Conservation (phyloP, 2,113 vertebrate species). For the Pelusios castaneus region DNA sequence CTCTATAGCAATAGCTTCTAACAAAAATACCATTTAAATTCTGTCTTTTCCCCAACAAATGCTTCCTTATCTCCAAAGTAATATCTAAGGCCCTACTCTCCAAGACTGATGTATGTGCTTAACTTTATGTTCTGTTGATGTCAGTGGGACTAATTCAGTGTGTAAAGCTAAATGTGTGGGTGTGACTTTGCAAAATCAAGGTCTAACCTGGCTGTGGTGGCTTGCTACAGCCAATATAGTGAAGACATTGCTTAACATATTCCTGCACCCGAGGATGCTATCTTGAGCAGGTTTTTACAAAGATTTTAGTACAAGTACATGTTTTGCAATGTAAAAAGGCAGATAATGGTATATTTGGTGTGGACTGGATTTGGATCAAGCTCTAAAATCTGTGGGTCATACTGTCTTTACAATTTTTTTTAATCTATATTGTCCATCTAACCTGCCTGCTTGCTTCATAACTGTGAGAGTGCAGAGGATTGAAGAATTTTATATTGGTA, state of each 20-base stretch:
- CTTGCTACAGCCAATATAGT: background rate
- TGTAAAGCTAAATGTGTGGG: too few species aligned
- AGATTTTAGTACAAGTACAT: too few species aligned
- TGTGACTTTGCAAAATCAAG: background rate
- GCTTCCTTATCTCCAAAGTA: background rate
- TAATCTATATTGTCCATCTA: background rate
- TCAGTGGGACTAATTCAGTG: too few species aligned
- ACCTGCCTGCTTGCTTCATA: background rate
- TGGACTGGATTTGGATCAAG: too few species aligned
- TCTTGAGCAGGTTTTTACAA: too few species aligned
- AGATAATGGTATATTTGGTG: too few species aligned
- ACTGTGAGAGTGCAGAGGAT: background rate
- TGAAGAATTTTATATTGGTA: too few species aligned
- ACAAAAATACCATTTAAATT: constrained; percentile 20
- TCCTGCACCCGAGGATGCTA: background rate
- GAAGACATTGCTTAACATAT: background rate
- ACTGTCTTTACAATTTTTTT: background rate
- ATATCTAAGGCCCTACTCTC: background rate
- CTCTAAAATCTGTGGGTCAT: background rate
- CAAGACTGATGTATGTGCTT: background rate
- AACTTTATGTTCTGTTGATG: too few species aligned
- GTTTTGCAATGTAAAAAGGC: too few species aligned
- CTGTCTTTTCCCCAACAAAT: background rate
- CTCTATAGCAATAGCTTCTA: background rate
- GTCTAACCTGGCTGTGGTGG: background rate